A percentile compares a stretch with the other conserved stretches of the same genome.
These are phyloP conservation scores for Zaprionus lineosus DNA, from an alignment of 2,888 invertebrate species.

Conservation along the genomic window DNA sequence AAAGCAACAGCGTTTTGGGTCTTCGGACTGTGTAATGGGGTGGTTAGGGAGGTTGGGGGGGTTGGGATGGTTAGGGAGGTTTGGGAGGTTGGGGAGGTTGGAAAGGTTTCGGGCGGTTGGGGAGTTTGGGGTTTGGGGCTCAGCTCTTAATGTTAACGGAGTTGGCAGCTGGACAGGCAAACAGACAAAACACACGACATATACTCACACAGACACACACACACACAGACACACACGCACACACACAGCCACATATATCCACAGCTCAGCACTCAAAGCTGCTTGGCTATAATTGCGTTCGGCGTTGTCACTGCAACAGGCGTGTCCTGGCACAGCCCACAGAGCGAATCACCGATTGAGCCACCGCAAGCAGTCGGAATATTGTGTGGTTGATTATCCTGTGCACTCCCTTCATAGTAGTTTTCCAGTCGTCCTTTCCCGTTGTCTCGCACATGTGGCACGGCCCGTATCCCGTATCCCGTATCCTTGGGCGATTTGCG, in stretches of 20 bases:
- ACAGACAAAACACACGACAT: conserved; percentile 13
- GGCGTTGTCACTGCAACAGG: conserved; percentile 58
- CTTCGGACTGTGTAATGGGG: conserved; percentile 10
- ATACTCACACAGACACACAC: conserved; percentile 5
- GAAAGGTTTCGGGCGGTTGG: conserved; percentile 20
- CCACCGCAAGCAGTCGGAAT: conserved; percentile 31
- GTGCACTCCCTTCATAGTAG: no score
- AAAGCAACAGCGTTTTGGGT: conserved; percentile 39
- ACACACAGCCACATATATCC: no score
- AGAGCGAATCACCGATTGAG: conserved; percentile 6
- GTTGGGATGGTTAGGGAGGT: conserved; percentile 5
- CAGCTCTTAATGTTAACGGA: no score
- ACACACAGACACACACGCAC: background rate
- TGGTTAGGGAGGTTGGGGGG: conserved; percentile 12
- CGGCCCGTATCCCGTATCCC: no score
- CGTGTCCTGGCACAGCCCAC: conserved; percentile 25
- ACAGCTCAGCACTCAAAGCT: conserved; percentile 16
- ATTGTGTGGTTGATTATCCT: no score
- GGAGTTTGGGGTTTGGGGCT: no score
- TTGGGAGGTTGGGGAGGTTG: background rate
- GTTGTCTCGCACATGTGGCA: no score
- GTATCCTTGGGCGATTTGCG: conserved; percentile 17
- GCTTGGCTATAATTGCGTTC: conserved; percentile 51
- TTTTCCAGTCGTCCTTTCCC: no score
- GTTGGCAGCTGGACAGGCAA: conserved; percentile 49